Conservation (phyloP, 2,888 invertebrate species). For the Masnerella sp. region DNA sequence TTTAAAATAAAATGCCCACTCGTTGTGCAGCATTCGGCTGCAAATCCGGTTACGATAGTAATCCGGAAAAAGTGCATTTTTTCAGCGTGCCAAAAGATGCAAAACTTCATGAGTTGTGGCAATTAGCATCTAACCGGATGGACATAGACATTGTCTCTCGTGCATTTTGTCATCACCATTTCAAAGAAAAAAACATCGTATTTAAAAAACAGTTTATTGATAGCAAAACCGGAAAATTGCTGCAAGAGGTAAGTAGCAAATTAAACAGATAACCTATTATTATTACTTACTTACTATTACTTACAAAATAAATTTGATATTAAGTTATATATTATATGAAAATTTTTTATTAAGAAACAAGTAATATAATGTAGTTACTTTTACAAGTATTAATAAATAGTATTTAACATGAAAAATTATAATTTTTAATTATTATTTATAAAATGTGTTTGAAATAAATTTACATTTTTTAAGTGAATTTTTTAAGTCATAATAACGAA, state of each 20-base stretch:
- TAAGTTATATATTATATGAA: too few species aligned
- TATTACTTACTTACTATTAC: too few species aligned
- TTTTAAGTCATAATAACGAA: too few species aligned
- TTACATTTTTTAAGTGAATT: too few species aligned
- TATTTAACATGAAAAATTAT: too few species aligned
- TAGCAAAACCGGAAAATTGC: conserved; percentile 10
- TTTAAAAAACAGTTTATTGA: conserved; percentile 16
- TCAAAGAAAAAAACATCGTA: conserved; percentile 4
- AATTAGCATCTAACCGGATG: conserved; percentile 3
- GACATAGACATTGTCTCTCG: conserved; percentile 1
- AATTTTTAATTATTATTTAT: too few species aligned
- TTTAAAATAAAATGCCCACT: conserved; percentile 10
- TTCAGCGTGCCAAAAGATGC: conserved; percentile 4
- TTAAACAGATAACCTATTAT: conserved; percentile 1
- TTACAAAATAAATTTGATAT: too few species aligned
- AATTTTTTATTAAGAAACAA: too few species aligned
- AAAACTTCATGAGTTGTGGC: conserved; percentile 4
- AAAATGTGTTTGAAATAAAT: too few species aligned
- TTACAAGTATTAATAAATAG: too few species aligned
- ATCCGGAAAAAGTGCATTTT: conserved; percentile 7
- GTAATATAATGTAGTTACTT: too few species aligned
- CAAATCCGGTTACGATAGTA: not conserved
- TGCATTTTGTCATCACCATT: conserved; percentile 7
- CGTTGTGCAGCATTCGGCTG: conserved; percentile 10
- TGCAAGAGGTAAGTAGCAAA: conserved; percentile 19